Conservation (phyloP, 2,888 invertebrate species). For the Drosophila percnosoma region DNA sequence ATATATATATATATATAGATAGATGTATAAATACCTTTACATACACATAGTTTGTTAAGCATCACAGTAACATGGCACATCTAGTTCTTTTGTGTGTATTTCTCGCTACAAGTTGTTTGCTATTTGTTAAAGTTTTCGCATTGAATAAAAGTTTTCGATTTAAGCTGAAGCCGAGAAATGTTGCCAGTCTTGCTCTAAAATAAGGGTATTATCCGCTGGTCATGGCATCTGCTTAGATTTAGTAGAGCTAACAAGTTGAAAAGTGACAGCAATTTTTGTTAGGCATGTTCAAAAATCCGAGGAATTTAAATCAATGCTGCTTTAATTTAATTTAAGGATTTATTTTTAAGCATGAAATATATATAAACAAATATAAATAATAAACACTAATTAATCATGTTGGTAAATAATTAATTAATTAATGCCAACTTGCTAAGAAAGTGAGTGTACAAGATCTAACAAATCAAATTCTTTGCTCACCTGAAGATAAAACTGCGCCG, state of each 20-base stretch:
- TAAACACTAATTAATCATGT: neutral
- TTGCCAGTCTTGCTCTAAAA: neutral
- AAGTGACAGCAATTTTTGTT: neutral
- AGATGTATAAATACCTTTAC: neutral
- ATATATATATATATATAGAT: neutral
- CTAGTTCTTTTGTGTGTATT: conserved; percentile 41
- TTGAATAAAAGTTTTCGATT: conserved; percentile 52
- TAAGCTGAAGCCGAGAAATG: conserved; percentile 26
- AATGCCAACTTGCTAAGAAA: neutral
- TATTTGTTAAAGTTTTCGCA: conserved; percentile 59
- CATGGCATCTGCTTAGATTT: conserved; percentile 1
- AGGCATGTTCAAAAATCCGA: neutral
- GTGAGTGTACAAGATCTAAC: rapidly evolving
- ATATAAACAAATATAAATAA: neutral
- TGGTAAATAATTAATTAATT: neutral
- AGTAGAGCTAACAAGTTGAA: neutral
- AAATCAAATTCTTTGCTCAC: neutral
- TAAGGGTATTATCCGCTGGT: neutral
- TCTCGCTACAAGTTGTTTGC: conserved; percentile 63
- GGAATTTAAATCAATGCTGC: neutral
- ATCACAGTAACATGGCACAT: conserved; percentile 40
- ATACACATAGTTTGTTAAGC: conserved; percentile 15
- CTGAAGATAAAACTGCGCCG: neutral
- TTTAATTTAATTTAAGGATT: neutral
- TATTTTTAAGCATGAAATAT: too few species aligned